Evolutionary conservation across 2,888 invertebrate species (phyloP).

Genomic region (Pristionchus mayeri): DNA sequence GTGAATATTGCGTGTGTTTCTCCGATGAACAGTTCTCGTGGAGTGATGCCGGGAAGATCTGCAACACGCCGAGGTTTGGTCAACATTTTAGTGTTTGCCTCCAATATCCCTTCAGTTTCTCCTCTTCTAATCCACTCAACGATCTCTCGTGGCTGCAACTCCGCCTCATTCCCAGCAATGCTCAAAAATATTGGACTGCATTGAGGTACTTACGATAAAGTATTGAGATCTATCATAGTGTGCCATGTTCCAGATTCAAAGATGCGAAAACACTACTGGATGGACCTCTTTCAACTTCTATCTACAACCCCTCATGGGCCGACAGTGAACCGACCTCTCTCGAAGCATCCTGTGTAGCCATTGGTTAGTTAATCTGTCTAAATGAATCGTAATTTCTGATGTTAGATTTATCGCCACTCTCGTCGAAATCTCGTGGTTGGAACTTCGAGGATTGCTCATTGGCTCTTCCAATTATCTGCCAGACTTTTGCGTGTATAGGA

Average conservation of each 20-base stretch:
- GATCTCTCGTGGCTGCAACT: slow-evolving; percentile 13
- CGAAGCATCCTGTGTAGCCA: background rate
- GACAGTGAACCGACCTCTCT: background rate
- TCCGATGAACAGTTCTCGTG: background rate
- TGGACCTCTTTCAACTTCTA: background rate
- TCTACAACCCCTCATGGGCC: slow-evolving; percentile 42
- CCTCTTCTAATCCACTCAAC: background rate
- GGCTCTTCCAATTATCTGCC: background rate
- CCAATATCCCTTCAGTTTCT: background rate
- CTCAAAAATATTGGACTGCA: background rate
- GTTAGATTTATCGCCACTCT: background rate
- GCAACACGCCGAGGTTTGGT: background rate
- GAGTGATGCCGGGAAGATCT: background rate
- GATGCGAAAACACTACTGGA: background rate
- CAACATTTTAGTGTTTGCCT: no score
- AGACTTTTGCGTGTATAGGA: slow-evolving; percentile 14
- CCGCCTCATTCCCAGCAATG: background rate
- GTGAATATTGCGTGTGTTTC: slow-evolving; percentile 12
- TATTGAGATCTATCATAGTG: background rate
- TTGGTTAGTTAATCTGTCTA: background rate
- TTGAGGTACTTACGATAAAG: background rate
- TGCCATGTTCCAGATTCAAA: background rate
- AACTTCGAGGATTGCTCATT: background rate
- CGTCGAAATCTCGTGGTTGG: background rate
- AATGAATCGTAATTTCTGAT: background rate